Base-by-base conservation (phyloP, 1,140 invertebrate genomes). In the Drosophila sucinea region DNA sequence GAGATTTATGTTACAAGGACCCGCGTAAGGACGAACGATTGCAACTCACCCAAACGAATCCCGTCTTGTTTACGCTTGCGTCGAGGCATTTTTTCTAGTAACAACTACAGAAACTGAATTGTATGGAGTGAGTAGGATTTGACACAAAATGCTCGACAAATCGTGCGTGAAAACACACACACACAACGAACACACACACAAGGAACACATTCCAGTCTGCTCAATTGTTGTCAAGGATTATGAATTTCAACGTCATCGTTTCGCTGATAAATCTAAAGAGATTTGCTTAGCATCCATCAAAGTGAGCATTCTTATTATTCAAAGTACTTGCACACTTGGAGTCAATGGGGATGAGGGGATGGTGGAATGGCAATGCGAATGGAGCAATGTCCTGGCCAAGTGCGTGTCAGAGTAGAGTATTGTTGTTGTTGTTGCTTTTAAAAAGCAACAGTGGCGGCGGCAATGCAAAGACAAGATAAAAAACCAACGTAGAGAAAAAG, bases 291-390 rank as follows among this genome's bases (percentile, higher is more conserved):
- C 81, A 89, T 89, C 85, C 84, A 78, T 89, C 84, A 89, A 89
- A 89, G 71, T 89, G 85, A 87, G 84, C 84, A 80, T 89, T 80
- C 84, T 80, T 87, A 89, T 87, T 87, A 87, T 89, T 87, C 80
- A 89, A 89, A 89, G 85, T 89, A 89, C 77, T 79, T 70, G 82
- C 79, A 84, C 58, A 84, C 58, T 81, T 75, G 44, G 44, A 51
- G 44, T 51, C 44, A 51, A 51, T 51, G 44, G 23, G 23, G 44
- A 23, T 5, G 41, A 4, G 4, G 41, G 41, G 41, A 6, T 23
- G 44, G 25, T 38, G 44, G 41, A 8, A 30, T 30, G 2, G 30
- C 2, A 30, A 30, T 17, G 40, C 3, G 40, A 17, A 41, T 41
- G 60, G 32, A 44, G 61, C 73, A 69, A 67, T 65, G 63, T 71